Percentiles rank a stretch among this genome's conserved stretches.
Conservation (phyloP, 2,888 invertebrate species). For the Synergus itoensis region DNA sequence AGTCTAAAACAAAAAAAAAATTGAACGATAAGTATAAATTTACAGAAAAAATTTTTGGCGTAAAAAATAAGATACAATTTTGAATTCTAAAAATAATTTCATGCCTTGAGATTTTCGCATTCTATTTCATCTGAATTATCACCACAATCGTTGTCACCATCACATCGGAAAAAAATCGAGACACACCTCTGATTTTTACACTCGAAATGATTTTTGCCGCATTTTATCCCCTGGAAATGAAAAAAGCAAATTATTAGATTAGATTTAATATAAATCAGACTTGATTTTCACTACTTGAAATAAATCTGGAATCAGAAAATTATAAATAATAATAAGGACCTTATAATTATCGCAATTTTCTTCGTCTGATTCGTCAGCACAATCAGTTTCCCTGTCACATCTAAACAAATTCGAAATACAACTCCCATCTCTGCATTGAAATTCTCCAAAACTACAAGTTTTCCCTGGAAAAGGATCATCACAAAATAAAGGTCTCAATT, state of each 20-base stretch:
- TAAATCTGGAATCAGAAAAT: not conserved
- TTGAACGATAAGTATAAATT: too few species aligned
- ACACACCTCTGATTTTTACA: slow-evolving; percentile 81
- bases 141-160: slow-evolving; percentile 79
- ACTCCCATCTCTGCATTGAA: slow-evolving; percentile 80
- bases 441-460: slow-evolving; percentile 67
- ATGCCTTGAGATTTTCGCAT: slow-evolving; percentile 67
- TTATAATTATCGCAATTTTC: slow-evolving; percentile 73
- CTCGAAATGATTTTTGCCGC: slow-evolving; percentile 77
- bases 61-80: not conserved
- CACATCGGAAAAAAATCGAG: slow-evolving; percentile 77
- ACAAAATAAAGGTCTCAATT: too few species aligned
- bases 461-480: not conserved
- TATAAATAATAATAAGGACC: not conserved
- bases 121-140: slow-evolving; percentile 82
- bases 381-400: slow-evolving; percentile 80
- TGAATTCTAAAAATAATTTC: not conserved
- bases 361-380: slow-evolving; percentile 82
- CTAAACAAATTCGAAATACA: slow-evolving; percentile 78
- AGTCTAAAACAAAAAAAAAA: not conserved
- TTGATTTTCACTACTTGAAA: not conserved
- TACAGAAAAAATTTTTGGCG: not conserved
- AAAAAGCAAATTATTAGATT: not conserved
- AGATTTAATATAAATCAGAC: not conserved
- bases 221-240: not conserved